Evolutionary conservation across 2,797 vertebrate genomes (phyloP).

Genomic region (Masticophis lateralis): DNA sequence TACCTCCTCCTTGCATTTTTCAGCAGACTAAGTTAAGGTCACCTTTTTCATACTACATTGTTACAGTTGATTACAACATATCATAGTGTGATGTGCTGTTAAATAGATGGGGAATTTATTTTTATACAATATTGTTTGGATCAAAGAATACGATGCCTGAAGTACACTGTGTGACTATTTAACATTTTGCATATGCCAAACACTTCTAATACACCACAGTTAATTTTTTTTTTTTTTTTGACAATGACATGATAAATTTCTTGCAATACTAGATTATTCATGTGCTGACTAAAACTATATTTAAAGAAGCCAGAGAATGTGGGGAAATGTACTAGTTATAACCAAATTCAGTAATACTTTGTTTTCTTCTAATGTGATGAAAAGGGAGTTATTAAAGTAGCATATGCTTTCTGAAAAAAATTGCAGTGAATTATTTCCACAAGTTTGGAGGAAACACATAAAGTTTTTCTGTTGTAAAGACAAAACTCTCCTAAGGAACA

Average conservation of each 20-base stretch:
- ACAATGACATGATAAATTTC: neutral
- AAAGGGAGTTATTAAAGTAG: slow-evolving; percentile 22
- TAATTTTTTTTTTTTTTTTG: neutral
- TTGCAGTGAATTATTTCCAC: slow-evolving; percentile 2
- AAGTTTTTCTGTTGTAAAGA: slow-evolving; percentile 1
- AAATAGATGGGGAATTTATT: neutral
- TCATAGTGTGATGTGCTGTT: neutral
- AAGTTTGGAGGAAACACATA: slow-evolving; percentile 3
- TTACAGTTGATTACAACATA: neutral
- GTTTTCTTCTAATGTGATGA: slow-evolving; percentile 17
- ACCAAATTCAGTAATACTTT: neutral
- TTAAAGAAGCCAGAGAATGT: slow-evolving; percentile 22
- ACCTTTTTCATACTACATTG: neutral
- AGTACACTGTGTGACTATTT: neutral
- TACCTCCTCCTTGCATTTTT: neutral
- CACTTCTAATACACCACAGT: neutral
- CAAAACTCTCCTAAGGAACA: slow-evolving; percentile 8
- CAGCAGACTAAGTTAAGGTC: neutral
- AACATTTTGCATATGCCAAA: neutral
- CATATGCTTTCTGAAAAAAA: neutral
- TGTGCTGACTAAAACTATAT: slow-evolving; percentile 15
- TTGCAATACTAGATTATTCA: neutral
- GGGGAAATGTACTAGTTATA: neutral
- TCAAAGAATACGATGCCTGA: neutral
- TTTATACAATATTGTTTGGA: neutral